Evolutionary conservation across 2,113 vertebrate species (phyloP), one percentile per base, ranked within the genome.

Genomic region (Neopipo cinnamomea): DNA sequence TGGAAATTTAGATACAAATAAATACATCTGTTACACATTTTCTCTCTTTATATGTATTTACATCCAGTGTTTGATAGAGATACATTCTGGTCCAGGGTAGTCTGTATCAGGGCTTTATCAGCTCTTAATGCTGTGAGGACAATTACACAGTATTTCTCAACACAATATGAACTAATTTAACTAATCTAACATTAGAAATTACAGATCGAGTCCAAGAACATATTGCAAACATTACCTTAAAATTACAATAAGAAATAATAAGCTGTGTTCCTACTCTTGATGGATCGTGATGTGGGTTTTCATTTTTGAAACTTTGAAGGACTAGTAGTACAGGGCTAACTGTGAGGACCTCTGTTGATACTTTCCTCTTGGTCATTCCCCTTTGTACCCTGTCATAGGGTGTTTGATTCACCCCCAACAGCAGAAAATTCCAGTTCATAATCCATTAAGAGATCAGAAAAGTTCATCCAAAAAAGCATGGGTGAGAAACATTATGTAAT

Each of bases 161-260:
- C 6, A 58, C 24, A 73, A 13, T 37, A 25, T 24, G 17, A 72
- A 14, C 3, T 67, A 56, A 72, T 77, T 49, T 49, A 50, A 14
- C 3, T 67, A 61, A 72, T 77, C 46, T 49, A 55, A 49, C 0
- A 3, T 58, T 33, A 72, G 28, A 78, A 93, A 47, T 87, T 67
- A 31, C 10, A 33, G 56, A 10, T 0, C 30, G 18, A 49, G 11
- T 50, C 23, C 1, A 12, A 70, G 19, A 76, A 1, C 22, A 7
- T 74, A 37, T 31, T 79, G 24, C 21, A 63, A 85, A 52, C 7
- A 24, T 58, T 21, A 39, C 16, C 15, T 63, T 95, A 46, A 50
- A 67, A 75, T 80, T 63, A 12, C 12, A 35, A 14, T 24, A 44
- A 73, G 41, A 84, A 87, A 44, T 44, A 85, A 39, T 55, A 85